Evolutionary conservation across 2,888 invertebrate genomes (phyloP), one percentile per base, ranked within the genome.

Genomic region (Drosophila atroscutellata): DNA sequence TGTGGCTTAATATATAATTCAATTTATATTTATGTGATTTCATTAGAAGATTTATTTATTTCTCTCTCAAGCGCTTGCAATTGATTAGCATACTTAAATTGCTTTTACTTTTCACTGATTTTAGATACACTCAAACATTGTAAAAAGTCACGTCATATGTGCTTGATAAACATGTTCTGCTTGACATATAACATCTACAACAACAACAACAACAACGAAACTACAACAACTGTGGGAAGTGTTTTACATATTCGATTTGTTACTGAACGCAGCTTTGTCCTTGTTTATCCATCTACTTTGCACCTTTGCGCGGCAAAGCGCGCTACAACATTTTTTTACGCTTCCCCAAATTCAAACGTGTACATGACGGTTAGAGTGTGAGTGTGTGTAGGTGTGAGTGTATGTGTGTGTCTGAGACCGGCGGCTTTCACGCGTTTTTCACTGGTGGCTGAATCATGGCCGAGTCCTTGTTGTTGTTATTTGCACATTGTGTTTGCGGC

Each of bases 241-340:
- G 36, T 76, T 78, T 80, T 62, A 78, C 69, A 68, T 69, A 74
- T 75, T 75, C 80, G 77, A 72, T 64, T 63, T 63, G 77, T 51
- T 37, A 58, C 54, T 28, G 59, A 66, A 54, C 73, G 60, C 69
- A 75, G 73, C 69, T 77, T 81, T 81, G 75, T 77, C 69, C 67
- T 74, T 75, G 82, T 80, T 89, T 87, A 89, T 85, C 82, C 85
- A 69, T 59, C 70, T 72, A 87, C 73, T 89, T 84, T 84, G 80
- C 82, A 89, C 85, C 89, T 86, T 79, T 55, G 66, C 54, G 56
- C 72, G 71, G 52, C 71, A 80, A 72, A 79, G 76, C 63, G 50
- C 11, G 69, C 71, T 65, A 74, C 77, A 57, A 6, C 6, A 55
- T 39, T 30, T 56, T 77, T 72, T 56, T 58, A 50, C 61, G 45